Conservation (phyloP, 1,140 invertebrate species). For the Drosophila orena region DNA sequence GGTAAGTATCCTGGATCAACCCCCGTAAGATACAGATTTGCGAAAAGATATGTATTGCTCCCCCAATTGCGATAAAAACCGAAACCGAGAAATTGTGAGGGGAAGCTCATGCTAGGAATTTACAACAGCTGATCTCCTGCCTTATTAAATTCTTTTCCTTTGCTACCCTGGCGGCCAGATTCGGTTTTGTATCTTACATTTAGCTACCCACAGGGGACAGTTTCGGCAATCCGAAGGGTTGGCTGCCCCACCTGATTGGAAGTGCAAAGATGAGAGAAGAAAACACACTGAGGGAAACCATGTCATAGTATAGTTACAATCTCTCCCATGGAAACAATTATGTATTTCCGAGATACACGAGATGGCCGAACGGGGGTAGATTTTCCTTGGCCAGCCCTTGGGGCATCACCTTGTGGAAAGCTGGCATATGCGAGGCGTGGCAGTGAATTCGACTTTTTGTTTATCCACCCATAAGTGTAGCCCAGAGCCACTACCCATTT, state of each 20-base stretch:
- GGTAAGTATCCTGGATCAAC: slow-evolving; percentile 41
- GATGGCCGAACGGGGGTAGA: slow-evolving; percentile 42
- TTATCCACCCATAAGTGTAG: slow-evolving; percentile 54
- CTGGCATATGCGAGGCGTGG: slow-evolving; percentile 43
- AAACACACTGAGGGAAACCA: slow-evolving; percentile 16
- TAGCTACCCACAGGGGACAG: slow-evolving; percentile 65
- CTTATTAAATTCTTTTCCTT: slow-evolving; percentile 68
- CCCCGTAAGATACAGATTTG: slow-evolving; percentile 59
- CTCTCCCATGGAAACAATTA: slow-evolving; percentile 72
- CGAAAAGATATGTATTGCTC: slow-evolving; percentile 70
- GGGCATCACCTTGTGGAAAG: slow-evolving; percentile 39
- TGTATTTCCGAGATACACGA: slow-evolving; percentile 46
- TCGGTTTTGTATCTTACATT: slow-evolving; percentile 14
- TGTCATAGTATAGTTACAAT: slow-evolving; percentile 28
- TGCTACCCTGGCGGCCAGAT: slow-evolving; percentile 44
- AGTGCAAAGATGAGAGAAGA: slow-evolving; percentile 37
- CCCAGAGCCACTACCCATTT: slow-evolving; percentile 26
- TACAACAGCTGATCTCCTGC: slow-evolving; percentile 72
- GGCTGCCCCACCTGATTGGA: slow-evolving; percentile 64
- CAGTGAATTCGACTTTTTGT: slow-evolving; percentile 31
- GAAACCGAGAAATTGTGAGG: slow-evolving; percentile 16
- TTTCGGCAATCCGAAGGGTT: slow-evolving; percentile 62
- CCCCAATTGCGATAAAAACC: slow-evolving; percentile 62
- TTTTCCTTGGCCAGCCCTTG: slow-evolving; percentile 32
- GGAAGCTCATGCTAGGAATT: slow-evolving; percentile 33